Percentiles rank a stretch among this genome's conserved stretches.
Evolutionary conservation across 2,113 vertebrate genomes (phyloP).

Genomic region (Gnathonemus longibarbis): DNA sequence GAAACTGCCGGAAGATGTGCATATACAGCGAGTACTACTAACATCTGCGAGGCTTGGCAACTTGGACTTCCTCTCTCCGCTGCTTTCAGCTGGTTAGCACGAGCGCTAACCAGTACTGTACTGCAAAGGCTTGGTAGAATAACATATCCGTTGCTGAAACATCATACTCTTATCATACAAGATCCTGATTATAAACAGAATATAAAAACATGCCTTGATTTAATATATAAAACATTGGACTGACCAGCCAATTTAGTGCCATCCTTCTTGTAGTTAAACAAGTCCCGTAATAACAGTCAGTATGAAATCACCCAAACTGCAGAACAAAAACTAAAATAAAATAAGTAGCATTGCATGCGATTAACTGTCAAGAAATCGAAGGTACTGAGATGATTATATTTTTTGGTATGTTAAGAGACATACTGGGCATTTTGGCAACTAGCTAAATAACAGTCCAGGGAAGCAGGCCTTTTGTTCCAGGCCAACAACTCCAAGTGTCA

Average conservation of each 20-base stretch:
- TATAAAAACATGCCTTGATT: neutral
- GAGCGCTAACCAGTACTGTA: neutral
- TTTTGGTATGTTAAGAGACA: neutral
- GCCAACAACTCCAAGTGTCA: neutral
- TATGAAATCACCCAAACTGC: neutral
- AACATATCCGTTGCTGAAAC: neutral
- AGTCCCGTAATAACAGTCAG: neutral
- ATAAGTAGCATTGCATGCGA: neutral
- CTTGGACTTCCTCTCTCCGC: neutral
- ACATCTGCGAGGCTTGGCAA: neutral
- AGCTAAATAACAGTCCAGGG: neutral
- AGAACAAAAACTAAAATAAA: neutral
- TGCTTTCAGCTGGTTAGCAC: neutral
- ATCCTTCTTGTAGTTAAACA: neutral
- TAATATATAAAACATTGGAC: neutral
- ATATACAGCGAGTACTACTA: neutral
- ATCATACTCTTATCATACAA: neutral
- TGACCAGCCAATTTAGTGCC: neutral
- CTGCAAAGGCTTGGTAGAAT: neutral
- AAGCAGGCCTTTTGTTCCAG: neutral
- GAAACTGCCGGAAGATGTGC: neutral
- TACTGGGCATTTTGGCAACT: neutral
- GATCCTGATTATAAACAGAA: neutral
- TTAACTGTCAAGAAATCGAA: neutral
- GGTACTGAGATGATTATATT: neutral